Evolutionary conservation across 2,113 vertebrate genomes (phyloP), one percentile per base, ranked within the genome.

Genomic region (Callionymus lyra): DNA sequence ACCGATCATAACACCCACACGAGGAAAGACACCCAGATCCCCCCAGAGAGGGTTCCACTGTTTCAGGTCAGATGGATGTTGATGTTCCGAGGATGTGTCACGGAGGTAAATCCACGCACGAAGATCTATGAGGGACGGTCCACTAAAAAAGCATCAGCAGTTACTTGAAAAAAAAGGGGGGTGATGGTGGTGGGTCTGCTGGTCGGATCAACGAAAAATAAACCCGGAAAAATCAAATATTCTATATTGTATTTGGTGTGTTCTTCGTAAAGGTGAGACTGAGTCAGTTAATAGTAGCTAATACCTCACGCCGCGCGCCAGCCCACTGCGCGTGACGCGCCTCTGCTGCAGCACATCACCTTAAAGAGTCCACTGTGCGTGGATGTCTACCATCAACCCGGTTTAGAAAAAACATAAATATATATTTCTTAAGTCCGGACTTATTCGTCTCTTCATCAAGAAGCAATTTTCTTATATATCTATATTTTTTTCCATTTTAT

Each of bases 1-100:
- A 27, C 21, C 21, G 21, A 4, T 34, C 34, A 54, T 42, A 34
- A 17, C 40, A 52, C 37, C 9, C 21, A 18, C 2, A 36, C 11
- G 27, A 3, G 10, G 12, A 10, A 10, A 1, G 31, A 34, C 6
- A n/a, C 1, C 5, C 6, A 16, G 36, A 6, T 38, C 16, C 10
- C 36, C 8, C 14, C 14, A 16, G 36, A 38, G 36, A 38, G 9
- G 3, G n/a, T 14, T 6, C 12, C n/a, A n/a, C 12, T 12, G 12
- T 36, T 14, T 13, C 14, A 13, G n/a, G 12, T 1, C 34, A 14
- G n/a, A 34, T 34, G 33, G 6, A 13, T 35, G 34, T 35, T 12
- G 34, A 9, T 14, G 9, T 14, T 36, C 12, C 12, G n/a, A n/a
- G n/a, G n/a, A n/a, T n/a, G n/a, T n/a, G n/a, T n/a, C n/a, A n/a